These are phyloP conservation scores for Gephyroberyx darwinii DNA, from an alignment of 2,797 vertebrate genomes.

Conservation along the genomic window DNA sequence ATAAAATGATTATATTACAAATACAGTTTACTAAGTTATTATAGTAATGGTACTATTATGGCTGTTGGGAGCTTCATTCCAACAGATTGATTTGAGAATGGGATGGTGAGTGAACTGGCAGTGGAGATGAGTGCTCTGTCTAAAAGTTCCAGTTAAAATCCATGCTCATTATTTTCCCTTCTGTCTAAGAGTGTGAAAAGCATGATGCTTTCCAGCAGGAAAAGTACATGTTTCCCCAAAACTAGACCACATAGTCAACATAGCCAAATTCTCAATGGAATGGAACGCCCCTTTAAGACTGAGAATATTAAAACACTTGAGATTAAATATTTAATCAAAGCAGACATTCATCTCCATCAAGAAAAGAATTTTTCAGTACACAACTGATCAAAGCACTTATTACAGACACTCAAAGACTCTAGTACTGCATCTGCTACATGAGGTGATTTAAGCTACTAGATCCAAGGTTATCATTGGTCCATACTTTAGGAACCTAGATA, in stretches of 20 bases:
- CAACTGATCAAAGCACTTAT: background rate
- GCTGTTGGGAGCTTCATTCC: slow-evolving; percentile 39
- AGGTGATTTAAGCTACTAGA: background rate
- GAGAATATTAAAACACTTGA: background rate
- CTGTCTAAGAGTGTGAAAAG: slow-evolving; percentile 15
- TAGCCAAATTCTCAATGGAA: background rate
- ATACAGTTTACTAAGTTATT: too few species aligned
- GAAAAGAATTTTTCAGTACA: background rate
- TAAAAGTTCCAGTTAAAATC: slow-evolving; percentile 25
- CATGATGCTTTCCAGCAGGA: background rate
- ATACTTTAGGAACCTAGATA: background rate
- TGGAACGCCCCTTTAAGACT: background rate
- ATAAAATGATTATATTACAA: too few species aligned
- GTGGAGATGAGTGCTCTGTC: slow-evolving; percentile 8
- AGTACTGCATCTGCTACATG: background rate
- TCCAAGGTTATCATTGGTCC: background rate
- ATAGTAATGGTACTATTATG: background rate
- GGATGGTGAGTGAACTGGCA: slow-evolving; percentile 26
- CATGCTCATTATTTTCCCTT: background rate
- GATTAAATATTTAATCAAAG: background rate
- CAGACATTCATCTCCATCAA: background rate
- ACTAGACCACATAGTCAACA: background rate
- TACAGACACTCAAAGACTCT: background rate
- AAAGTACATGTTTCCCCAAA: slow-evolving; percentile 9
- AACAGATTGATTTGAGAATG: slow-evolving; percentile 34